Base-by-base conservation (phyloP, 37 sponge, comb jelly and placozoan species). In the Eunapius fragilis region DNA sequence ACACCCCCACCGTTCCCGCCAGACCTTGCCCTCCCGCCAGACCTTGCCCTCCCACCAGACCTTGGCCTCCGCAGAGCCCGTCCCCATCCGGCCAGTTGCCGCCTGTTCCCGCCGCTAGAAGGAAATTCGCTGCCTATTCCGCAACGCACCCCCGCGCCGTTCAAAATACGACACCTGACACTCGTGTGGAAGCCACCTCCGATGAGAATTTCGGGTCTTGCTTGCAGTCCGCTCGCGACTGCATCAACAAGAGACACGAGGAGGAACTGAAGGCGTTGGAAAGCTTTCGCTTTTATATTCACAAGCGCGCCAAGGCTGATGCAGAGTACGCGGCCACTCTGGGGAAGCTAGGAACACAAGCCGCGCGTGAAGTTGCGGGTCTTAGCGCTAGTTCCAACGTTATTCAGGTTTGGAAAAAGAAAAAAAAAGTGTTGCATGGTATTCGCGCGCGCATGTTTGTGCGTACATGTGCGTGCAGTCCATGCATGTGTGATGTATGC, bases 231-330 rank as follows among this genome's bases (percentile, higher is more conserved):
- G 75, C 74, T 73, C 31, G 76, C 50, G 94, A 93, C 22, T 86
- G 83, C 30, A 85, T 96, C 27, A 85, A 71, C 49, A 82, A 80
- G 70, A 69, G 85, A 14, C 91, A 91, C 73, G 94, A 96, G 11
- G 94, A 91, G 2, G 96, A 96, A 32, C 81, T 96, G 19, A 68
- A 80, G 31, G 87, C 90, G 26, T 79, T 96, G 91, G 96, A 96
- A 89, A 90, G 88, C 86, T 37, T 93, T 3, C 80, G 91, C n/a
- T 41, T 19, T 1, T 85, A 93, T 73, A 37, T 96, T 9, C 80
- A 86, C 84, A 90, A 87, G 37, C 69, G 96, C 1, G 79, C 91
- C 0, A 93, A 78, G 67, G 84, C 87, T 27, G 94, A 96, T 69
- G 68, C 68, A 26, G 91, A 90, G 24, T 96, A 93, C 67, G 88